Conservation (phyloP, 2,888 invertebrate genomes). For the Dryobotodes eremita region DNA sequence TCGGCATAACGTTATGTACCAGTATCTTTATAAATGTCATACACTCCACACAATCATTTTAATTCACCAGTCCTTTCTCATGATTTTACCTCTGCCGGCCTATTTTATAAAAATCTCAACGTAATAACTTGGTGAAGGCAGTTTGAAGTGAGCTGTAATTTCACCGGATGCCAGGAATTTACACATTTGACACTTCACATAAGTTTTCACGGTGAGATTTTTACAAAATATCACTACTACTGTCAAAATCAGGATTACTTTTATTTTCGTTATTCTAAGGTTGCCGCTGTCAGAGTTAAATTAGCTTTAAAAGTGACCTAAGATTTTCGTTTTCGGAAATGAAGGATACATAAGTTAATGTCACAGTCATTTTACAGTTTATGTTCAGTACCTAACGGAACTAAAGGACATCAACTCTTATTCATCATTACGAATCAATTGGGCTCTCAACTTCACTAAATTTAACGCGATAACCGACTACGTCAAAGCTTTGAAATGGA, state of each 20-base stretch:
- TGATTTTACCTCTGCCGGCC: no score
- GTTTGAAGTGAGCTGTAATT: background rate
- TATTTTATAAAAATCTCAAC: background rate
- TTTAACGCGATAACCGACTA: slow-evolving; percentile 6
- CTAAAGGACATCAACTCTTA: background rate
- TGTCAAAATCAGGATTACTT: background rate
- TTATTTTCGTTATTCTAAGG: background rate
- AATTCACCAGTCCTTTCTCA: no score
- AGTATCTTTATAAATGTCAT: background rate
- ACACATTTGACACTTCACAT: background rate
- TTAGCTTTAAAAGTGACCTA: no score
- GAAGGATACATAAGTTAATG: background rate
- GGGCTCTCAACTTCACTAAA: slow-evolving; percentile 5
- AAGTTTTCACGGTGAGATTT: background rate
- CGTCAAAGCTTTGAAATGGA: slow-evolving; percentile 47
- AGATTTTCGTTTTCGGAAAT: no score
- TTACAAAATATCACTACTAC: background rate
- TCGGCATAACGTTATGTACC: background rate
- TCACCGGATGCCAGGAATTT: background rate
- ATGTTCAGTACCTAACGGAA: background rate
- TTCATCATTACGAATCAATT: background rate
- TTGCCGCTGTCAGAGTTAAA: background rate
- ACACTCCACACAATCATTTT: no score
- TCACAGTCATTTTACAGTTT: background rate
- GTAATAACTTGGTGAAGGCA: background rate